A percentile compares a stretch with the other conserved stretches of the same genome.
phyloP scores from a whole-genome alignment of 2,113 vertebrate genomes.

The Crotalus tigris region DNA sequence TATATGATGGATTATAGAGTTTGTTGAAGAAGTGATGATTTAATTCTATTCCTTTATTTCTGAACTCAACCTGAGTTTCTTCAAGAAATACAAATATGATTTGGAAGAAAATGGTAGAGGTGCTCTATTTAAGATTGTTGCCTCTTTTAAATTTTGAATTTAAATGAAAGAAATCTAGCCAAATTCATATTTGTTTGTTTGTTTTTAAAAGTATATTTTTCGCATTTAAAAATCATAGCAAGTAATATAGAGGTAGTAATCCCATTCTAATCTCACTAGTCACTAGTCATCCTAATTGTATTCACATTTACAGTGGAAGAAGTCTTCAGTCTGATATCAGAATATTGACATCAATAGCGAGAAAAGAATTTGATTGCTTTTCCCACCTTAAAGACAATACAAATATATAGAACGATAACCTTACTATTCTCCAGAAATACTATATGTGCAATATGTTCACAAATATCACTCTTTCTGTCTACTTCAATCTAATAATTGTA shows the following conservation, averaged over 20 bases:
- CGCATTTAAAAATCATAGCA: slow-evolving; percentile 38
- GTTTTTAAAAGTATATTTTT: slow-evolving; percentile 28
- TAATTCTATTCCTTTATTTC: slow-evolving; percentile 36
- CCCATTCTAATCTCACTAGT: slow-evolving; percentile 32
- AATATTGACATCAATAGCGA: slow-evolving; percentile 18
- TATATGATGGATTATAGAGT: neutral
- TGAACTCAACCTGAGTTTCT: slow-evolving; percentile 49
- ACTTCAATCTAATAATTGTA: neutral
- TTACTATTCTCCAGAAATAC: slow-evolving; percentile 15
- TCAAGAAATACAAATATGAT: slow-evolving; percentile 44
- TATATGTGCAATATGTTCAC: neutral
- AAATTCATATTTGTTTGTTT: slow-evolving; percentile 14
- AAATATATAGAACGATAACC: neutral
- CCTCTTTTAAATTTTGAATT: slow-evolving; percentile 34
- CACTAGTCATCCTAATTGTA: slow-evolving; percentile 39
- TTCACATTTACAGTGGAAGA: slow-evolving; percentile 35
- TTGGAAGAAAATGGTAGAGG: slow-evolving; percentile 41
- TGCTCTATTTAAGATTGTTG: slow-evolving; percentile 56
- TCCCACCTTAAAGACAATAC: slow-evolving; percentile 31
- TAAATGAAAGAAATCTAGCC: slow-evolving; percentile 48
- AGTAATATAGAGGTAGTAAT: slow-evolving; percentile 41
- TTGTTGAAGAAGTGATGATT: slow-evolving; percentile 48
- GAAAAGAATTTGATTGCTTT: neutral
- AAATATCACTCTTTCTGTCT: neutral
- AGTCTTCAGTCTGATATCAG: slow-evolving; percentile 38